Base-by-base conservation (phyloP, 2,888 invertebrate genomes). In the Hydrotaea diabolus region DNA sequence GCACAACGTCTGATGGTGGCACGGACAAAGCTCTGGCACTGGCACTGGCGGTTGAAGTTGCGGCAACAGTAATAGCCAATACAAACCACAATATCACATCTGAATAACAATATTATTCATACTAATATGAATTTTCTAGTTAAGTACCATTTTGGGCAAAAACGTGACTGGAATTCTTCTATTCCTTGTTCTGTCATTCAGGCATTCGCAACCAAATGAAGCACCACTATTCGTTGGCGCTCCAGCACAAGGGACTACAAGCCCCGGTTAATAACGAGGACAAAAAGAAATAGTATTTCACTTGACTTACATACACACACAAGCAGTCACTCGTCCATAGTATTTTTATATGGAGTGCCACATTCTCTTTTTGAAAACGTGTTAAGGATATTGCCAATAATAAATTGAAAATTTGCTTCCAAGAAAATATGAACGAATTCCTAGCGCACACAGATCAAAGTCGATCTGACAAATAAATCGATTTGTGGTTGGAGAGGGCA, bases 71-170 rank as follows among this genome's bases (percentile, higher is more conserved):
- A 62, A 74, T 62, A 57, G 74, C 80, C 80, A 73, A 39, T 59
- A 9, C 31, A 57, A 66, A 46, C 36, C 76, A 49, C 46, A 69
- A 57, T 71, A 69, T 80, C 36, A 69, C 74, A 80, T 75, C 55
- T 53, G 80, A 75, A 59, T 69, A 75, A 69, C 74, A 66, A 75
- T 80, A 80, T 75, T 74, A 49, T 80, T 80, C 74, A 66, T 80
- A 57, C 46, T 69, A 75, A 80, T 80, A 75, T 75, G 79, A 80
- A 75, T 80, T 80, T 80, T 75, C 74, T 69, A 80, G 69, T 80
- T 75, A 80, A 80, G 80, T 69, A 75, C 69, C 69, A 80, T 75
- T 80, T 80, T 80, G 80, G 31, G 43, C 17, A 59, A 49, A 80
- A 75, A 80, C 80, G 80, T 80, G 80, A 80, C 80, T 53, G 13